Percentiles rank a stretch among this genome's conserved stretches.
Conservation (phyloP, 1,140 invertebrate species). For the Eufriesea mexicana region DNA sequence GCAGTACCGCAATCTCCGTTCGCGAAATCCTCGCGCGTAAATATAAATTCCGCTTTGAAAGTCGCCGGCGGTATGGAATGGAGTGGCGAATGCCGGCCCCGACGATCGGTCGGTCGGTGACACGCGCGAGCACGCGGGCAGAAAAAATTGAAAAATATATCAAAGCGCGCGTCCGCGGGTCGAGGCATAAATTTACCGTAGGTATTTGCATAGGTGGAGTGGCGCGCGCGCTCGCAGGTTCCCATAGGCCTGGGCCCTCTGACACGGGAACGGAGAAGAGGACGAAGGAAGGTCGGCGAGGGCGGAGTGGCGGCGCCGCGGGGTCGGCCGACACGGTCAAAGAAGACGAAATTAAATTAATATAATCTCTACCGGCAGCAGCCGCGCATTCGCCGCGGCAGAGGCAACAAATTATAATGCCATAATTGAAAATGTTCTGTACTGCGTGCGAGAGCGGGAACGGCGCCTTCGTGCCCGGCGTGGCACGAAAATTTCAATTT, state of each 20-base stretch:
- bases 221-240: constrained; percentile 3
- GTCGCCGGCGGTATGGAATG: constrained; percentile 28
- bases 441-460: constrained; percentile 57
- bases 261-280: not conserved
- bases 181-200: constrained; percentile 41
- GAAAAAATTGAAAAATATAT: constrained; percentile 55
- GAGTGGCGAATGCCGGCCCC: not conserved
- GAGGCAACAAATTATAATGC: constrained; percentile 80
- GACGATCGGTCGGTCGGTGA: not conserved
- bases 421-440: constrained; percentile 81
- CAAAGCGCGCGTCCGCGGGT: constrained; percentile 41
- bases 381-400: constrained; percentile 70
- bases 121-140: not conserved
- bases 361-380: constrained; percentile 75
- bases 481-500: constrained; percentile 81
- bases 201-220: constrained; percentile 46
- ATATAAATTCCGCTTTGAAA: constrained; percentile 42
- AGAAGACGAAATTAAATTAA: constrained; percentile 81
- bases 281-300: not conserved
- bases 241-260: not conserved
- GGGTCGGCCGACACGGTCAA: constrained; percentile 67
- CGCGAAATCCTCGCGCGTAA: constrained; percentile 20
- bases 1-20: not conserved
- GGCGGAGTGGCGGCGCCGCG: constrained; percentile 7
- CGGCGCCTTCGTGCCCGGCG: constrained; percentile 50